Conservation (phyloP, 1,140 invertebrate species). For the Drosophila mayri region DNA sequence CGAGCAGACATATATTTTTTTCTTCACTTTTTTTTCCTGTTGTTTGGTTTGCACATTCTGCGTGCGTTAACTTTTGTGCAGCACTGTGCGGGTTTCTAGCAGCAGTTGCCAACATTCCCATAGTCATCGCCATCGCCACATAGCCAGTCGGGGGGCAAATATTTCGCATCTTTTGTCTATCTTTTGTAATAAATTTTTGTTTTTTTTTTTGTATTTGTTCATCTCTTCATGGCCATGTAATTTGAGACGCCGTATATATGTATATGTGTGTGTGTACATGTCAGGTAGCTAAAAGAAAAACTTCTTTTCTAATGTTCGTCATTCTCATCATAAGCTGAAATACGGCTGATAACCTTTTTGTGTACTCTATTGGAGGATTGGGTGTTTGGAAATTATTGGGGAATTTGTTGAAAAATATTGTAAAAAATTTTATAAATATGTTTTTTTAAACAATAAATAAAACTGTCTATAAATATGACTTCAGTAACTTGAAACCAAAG, state of each 20-base stretch:
- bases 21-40: background rate
- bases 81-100: conserved; percentile 48
- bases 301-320: conserved; percentile 64
- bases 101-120: conserved; percentile 74
- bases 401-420: background rate
- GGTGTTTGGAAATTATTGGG: background rate
- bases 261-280: conserved; percentile 24
- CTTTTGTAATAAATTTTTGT: conserved; percentile 74
- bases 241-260: conserved; percentile 42
- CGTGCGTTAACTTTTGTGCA: conserved; percentile 64
- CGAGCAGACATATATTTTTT: conserved; percentile 64
- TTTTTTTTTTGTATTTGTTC: conserved; percentile 20
- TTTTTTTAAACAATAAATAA: background rate
- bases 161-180: conserved; percentile 79
- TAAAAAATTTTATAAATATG: background rate
- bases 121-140: conserved; percentile 30
- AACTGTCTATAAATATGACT: background rate
- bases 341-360: conserved; percentile 61
- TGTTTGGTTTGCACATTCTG: conserved; percentile 29
- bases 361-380: conserved; percentile 8
- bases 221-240: conserved; percentile 59
- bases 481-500: too few relatives aligned
- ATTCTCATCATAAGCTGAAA: conserved; percentile 62
- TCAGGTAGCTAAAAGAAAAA: conserved; percentile 54
- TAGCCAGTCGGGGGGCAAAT: conserved; percentile 47